phyloP scores from a whole-genome alignment of 2,113 vertebrate species.

The Asarcornis scutulata region DNA sequence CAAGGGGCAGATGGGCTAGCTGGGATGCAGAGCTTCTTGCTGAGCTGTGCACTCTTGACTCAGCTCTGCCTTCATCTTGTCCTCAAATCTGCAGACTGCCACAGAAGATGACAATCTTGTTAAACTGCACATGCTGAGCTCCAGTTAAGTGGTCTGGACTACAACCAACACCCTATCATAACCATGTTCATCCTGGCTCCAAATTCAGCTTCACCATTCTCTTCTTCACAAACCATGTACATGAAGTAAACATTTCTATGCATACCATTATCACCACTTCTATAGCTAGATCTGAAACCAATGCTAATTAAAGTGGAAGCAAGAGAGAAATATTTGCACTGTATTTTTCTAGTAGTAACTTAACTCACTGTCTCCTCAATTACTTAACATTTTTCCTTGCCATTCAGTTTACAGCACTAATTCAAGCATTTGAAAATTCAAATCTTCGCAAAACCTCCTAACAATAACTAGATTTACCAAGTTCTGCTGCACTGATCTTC shows the following conservation, averaged over 20 bases:
- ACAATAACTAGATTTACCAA: background rate
- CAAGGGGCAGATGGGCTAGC: background rate
- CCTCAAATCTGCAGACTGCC: background rate
- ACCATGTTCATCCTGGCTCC: background rate
- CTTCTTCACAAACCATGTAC: too few relatives aligned
- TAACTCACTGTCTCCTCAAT: background rate
- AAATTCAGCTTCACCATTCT: background rate
- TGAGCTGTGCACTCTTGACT: background rate
- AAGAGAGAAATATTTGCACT: background rate
- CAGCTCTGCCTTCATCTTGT: background rate
- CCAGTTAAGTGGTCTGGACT: background rate
- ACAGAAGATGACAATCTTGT: background rate
- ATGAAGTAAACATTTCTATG: background rate
- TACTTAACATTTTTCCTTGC: background rate
- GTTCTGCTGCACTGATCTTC: conserved; percentile 8
- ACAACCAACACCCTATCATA: background rate
- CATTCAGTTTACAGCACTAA: background rate
- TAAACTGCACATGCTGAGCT: background rate
- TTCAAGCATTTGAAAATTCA: background rate
- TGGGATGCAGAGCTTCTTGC: background rate
- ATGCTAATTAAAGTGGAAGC: background rate
- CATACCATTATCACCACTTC: background rate
- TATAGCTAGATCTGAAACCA: background rate
- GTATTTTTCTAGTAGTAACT: background rate
- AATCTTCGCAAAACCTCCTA: background rate